Evolutionary conservation across 1,140 invertebrate species (phyloP).

Genomic region (Glossosoma conforme): DNA sequence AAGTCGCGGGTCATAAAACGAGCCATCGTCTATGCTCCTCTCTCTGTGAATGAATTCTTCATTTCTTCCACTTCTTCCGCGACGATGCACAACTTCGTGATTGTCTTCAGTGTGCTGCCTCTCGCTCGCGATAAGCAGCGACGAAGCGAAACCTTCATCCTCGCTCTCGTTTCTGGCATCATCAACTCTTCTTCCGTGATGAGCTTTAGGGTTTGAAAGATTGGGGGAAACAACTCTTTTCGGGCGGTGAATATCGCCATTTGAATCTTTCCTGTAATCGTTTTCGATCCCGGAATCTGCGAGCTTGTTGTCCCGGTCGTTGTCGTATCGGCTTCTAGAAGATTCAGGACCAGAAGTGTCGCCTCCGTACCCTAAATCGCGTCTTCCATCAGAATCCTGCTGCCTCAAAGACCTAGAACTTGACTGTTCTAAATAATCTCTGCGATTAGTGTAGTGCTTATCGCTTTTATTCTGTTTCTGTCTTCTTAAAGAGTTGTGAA

Average conservation of each 20-base stretch:
- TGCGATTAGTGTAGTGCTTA: slow-evolving; percentile 43
- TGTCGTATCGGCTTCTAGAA: slow-evolving; percentile 45
- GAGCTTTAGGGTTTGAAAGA: slow-evolving; percentile 11
- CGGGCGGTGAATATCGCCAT: slow-evolving; percentile 51
- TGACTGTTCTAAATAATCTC: slow-evolving; percentile 38
- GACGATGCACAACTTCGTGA: slow-evolving; percentile 32
- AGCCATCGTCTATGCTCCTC: slow-evolving; percentile 57
- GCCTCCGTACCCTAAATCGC: slow-evolving; percentile 35
- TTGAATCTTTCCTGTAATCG: slow-evolving; percentile 67
- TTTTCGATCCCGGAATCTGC: slow-evolving; percentile 76
- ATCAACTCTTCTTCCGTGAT: slow-evolving; percentile 1
- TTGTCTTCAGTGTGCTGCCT: slow-evolving; percentile 60
- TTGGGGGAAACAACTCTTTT: slow-evolving; percentile 31
- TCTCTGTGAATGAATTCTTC: slow-evolving; percentile 57
- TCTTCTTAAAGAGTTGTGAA: slow-evolving; percentile 51
- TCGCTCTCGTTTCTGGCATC: slow-evolving; percentile 49
- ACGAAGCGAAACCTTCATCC: slow-evolving; percentile 60
- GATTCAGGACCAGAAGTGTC: slow-evolving; percentile 46
- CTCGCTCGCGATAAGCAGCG: slow-evolving; percentile 60
- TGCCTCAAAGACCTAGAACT: slow-evolving; percentile 36
- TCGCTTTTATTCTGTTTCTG: slow-evolving; percentile 40
- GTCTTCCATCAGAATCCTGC: slow-evolving; percentile 40
- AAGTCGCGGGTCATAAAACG: slow-evolving; percentile 54
- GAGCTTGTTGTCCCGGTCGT: slow-evolving; percentile 54
- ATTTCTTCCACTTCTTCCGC: slow-evolving; percentile 25